phyloP scores from a whole-genome alignment of 2,113 vertebrate genomes.

The Hippocampus guttulatus region DNA sequence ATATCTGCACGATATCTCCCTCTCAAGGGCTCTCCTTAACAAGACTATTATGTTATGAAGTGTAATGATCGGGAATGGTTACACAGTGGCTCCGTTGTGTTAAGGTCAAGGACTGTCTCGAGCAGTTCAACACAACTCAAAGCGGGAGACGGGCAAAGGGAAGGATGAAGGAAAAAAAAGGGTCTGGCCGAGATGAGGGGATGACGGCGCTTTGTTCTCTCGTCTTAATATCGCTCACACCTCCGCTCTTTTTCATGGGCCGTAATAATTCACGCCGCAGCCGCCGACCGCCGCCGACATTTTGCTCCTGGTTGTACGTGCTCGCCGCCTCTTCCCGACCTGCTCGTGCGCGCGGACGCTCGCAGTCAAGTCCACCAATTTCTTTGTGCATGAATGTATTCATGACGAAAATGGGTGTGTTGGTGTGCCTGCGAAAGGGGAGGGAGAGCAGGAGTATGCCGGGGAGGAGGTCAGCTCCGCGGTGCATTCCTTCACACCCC shows the following conservation, averaged over 20 bases:
- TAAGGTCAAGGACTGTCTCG: constrained; percentile 65
- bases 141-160: constrained; percentile 27
- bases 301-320: not conserved
- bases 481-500: constrained; percentile 80
- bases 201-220: constrained; percentile 56
- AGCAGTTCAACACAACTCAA: constrained; percentile 30
- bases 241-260: constrained; percentile 32
- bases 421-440: constrained; percentile 4
- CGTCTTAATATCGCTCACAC: constrained; percentile 46
- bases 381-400: not conserved
- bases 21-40: constrained; percentile 45
- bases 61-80: constrained; percentile 53
- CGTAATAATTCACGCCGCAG: constrained; percentile 46
- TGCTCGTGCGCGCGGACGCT: not conserved
- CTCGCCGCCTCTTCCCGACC: not conserved
- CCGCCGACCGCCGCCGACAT: constrained; percentile 35
- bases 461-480: constrained; percentile 61
- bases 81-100: constrained; percentile 50
- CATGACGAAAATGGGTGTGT: constrained; percentile 3
- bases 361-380: not conserved
- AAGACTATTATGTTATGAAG: constrained; percentile 52
- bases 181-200: constrained; percentile 8
- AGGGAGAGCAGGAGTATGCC: constrained; percentile 15
- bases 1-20: constrained; percentile 35
- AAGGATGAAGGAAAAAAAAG: not conserved